Percentiles rank a stretch among this genome's conserved stretches.
These are phyloP conservation scores for Aphelinus atriplicis DNA, from an alignment of 1,140 invertebrate genomes.

Conservation along the genomic window DNA sequence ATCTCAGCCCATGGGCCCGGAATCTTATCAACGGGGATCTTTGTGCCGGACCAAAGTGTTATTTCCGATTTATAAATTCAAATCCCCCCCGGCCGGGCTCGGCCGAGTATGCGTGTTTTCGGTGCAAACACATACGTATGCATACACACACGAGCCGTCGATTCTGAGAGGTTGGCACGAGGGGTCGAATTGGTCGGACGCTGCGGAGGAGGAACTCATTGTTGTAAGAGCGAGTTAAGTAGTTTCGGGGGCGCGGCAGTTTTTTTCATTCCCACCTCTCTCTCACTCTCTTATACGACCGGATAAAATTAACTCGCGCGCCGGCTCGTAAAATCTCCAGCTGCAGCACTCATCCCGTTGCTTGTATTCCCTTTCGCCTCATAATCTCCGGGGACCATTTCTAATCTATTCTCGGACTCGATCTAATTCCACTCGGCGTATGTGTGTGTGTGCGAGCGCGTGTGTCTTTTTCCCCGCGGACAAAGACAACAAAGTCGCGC, in stretches of 20 bases:
- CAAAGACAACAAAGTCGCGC: too few species aligned
- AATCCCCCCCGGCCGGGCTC: slow-evolving; percentile 1
- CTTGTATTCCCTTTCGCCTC: neutral
- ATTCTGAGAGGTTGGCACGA: too few species aligned
- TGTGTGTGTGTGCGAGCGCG: too few species aligned
- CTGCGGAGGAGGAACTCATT: slow-evolving; percentile 2
- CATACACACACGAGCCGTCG: neutral
- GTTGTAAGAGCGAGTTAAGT: slow-evolving; percentile 11
- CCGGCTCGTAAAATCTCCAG: slow-evolving; percentile 1
- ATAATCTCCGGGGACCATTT: neutral
- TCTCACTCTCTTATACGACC: slow-evolving; percentile 16
- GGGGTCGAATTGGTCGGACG: too few species aligned
- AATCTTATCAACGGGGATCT: slow-evolving; percentile 23
- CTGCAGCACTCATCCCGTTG: neutral
- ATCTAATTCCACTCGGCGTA: too few species aligned
- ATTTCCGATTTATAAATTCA: slow-evolving; percentile 39
- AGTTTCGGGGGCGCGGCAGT: neutral
- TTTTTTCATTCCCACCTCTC: neutral
- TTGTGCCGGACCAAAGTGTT: slow-evolving; percentile 32
- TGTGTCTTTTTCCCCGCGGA: too few species aligned
- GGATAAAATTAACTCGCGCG: slow-evolving; percentile 25
- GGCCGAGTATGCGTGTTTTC: slow-evolving; percentile 21
- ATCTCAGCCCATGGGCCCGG: neutral
- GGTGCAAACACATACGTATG: slow-evolving; percentile 15
- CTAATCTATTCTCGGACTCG: too few species aligned